Base-by-base conservation (phyloP, 2,888 invertebrate species). In the Sympetrum striolatum region DNA sequence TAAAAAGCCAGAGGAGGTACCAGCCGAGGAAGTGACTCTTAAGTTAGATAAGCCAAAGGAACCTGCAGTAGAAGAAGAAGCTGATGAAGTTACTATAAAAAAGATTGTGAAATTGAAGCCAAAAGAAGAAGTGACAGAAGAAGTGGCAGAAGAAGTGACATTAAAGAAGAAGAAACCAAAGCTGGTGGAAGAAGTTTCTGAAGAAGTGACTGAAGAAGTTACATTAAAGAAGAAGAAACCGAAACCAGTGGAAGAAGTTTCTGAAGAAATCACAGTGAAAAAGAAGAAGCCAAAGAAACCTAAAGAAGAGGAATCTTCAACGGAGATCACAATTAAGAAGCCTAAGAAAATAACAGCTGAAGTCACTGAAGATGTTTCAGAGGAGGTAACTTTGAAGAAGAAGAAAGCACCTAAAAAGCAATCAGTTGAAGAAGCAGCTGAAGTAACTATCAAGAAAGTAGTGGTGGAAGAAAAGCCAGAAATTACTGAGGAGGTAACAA, bases 201-300 rank as follows among this genome's bases (percentile, higher is more conserved):
- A 93, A 92, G 94, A 94, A 82, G 93, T 93, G 91, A 91, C 92
- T 81, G 25, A 92, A 92, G 60, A 92, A 95, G 35, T n/a, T n/a
- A 91, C 92, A 18, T 44, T 92, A 12, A 91, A 91, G 91, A 91
- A 92, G 90, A 91, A 91, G 90, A 90, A 86, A 53, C 79, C 80
- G 90, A 92, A 92, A 82, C 92, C 92, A 0, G 91, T 91, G 53
- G 93, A 93, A 90, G 92, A 92, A 79, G 93, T 93, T 58, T 93
- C 93, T 4, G 93, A 93, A 92, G 94, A 94, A 81, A 93, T 93
- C 91, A 91, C 92, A 81, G n/a, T 92, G 91, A 92, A 92, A 91
- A 92, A 92, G 64, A 92, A 95, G 35, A 93, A 94, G 86, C 92
- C 93, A 92, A 92, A 94, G 93, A 93, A 93, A 93, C 91, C 92